Percentiles rank a stretch among this genome's conserved stretches.
Conservation (phyloP, 2,113 vertebrate species). For the Rattus norvegicus region DNA sequence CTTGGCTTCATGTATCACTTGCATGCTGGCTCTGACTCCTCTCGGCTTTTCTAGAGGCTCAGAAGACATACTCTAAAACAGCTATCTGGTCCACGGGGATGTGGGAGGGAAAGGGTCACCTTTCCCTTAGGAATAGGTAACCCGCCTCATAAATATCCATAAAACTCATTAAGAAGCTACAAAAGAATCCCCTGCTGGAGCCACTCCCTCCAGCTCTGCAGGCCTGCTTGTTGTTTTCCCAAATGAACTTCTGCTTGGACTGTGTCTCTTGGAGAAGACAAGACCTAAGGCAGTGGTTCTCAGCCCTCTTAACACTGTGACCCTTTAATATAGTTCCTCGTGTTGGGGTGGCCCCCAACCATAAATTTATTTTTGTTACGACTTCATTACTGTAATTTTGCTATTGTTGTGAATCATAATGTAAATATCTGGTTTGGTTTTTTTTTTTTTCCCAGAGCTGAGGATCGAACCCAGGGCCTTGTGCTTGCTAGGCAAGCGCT, state of each 20-base stretch:
- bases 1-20: background rate
- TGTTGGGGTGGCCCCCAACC: background rate
- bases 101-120: background rate
- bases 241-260: background rate
- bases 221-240: background rate
- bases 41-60: background rate
- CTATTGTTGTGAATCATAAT: background rate
- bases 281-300: background rate
- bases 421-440: background rate
- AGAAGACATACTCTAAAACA: background rate
- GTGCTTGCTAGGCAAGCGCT: too few species aligned
- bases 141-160: background rate
- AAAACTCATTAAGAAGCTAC: background rate
- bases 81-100: too few species aligned
- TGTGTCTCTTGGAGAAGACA: background rate
- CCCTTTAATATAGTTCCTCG: background rate
- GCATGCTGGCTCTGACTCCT: background rate
- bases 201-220: background rate
- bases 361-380: background rate
- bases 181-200: background rate
- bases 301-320: background rate
- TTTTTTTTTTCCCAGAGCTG: too few species aligned
- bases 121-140: background rate
- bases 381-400: background rate
- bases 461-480: too few species aligned